Evolutionary conservation across 92 coral and sea anemone genomes (phyloP).

Genomic region (Phenganax marumi): DNA sequence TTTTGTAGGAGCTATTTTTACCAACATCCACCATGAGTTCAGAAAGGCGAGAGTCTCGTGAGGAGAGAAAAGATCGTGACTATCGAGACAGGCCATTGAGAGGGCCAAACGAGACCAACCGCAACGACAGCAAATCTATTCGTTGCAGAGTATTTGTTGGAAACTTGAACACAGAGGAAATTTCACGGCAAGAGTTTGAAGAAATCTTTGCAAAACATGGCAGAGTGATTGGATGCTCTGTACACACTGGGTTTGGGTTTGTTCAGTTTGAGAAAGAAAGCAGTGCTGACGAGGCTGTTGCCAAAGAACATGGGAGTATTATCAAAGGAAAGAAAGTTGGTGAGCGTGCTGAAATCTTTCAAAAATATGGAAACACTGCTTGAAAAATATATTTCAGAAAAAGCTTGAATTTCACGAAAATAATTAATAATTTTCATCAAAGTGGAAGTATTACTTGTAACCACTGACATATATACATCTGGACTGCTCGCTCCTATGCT

Average conservation of each 20-base stretch:
- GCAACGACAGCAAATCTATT: conserved; percentile 79
- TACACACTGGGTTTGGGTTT: conserved; percentile 88
- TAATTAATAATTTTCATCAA: too few species aligned
- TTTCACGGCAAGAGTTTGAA: conserved; percentile 83
- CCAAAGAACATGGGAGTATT: conserved; percentile 76
- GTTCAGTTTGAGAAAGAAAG: conserved; percentile 89
- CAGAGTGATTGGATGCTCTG: conserved; percentile 70
- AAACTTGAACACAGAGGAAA: conserved; percentile 69
- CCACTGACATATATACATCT: too few species aligned
- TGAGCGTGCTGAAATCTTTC: conserved; percentile 39
- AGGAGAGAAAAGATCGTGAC: conserved; percentile 8
- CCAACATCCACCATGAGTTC: conserved; percentile 25
- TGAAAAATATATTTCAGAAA: too few species aligned
- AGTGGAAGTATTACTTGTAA: too few species aligned
- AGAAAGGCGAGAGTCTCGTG: conserved; percentile 11
- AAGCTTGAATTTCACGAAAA: too few species aligned
- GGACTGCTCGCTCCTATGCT: too few species aligned
- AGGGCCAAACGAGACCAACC: conserved; percentile 72
- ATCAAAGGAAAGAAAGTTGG: conserved; percentile 80
- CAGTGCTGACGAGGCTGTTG: conserved; percentile 82
- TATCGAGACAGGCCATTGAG: not conserved
- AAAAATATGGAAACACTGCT: too few species aligned
- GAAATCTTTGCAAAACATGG: conserved; percentile 79
- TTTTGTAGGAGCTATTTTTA: not conserved
- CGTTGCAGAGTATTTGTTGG: conserved; percentile 95